A percentile compares a stretch with the other conserved stretches of the same genome.
Conservation (phyloP, 2,888 invertebrate species). For the Epiblema foenella region DNA sequence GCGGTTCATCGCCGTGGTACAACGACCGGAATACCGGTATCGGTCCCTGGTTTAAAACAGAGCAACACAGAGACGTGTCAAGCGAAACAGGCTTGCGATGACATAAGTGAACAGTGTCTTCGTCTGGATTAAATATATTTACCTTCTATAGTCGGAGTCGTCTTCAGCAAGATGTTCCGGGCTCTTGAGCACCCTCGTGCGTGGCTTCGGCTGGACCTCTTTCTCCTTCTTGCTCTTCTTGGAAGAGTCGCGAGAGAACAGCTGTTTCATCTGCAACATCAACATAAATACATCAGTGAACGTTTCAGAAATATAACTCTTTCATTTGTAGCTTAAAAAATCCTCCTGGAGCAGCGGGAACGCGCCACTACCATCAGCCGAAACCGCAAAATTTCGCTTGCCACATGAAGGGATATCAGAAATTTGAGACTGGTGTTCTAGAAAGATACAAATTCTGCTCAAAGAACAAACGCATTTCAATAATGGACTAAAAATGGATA, state of each 20-base stretch:
- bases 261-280: conserved; percentile 86
- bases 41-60: no score
- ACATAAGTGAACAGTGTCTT: background rate
- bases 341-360: no score
- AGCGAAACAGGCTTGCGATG: no score
- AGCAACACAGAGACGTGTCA: no score
- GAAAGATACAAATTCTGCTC: no score
- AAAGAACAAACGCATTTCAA: no score
- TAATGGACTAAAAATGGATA: background rate
- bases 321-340: no score
- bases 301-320: background rate
- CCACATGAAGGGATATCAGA: no score
- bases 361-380: no score
- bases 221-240: conserved; percentile 89
- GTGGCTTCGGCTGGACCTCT: conserved; percentile 82
- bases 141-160: conserved; percentile 79
- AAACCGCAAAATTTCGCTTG: no score
- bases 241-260: conserved; percentile 89
- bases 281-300: background rate
- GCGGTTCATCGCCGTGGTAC: no score
- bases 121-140: conserved; percentile 26
- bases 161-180: conserved; percentile 81
- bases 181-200: conserved; percentile 84
- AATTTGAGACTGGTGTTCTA: background rate
- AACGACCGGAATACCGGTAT: no score